Evolutionary conservation across 2,888 invertebrate species (phyloP).

Genomic region (Protophormia terraenovae): DNA sequence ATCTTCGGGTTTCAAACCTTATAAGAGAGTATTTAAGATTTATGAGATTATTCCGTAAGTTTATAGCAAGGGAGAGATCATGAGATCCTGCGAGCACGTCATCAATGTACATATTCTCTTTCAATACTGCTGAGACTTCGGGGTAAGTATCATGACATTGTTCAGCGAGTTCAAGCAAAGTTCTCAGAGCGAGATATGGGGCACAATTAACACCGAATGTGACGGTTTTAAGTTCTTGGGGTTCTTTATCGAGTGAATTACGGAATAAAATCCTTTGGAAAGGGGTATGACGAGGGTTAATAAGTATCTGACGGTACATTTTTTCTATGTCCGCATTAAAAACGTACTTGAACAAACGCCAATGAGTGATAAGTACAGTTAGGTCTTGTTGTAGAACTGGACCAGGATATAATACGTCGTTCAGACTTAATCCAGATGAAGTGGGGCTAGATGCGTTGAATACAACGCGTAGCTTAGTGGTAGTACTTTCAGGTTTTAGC

Average conservation of each 20-base stretch:
- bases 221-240: not conserved
- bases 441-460: conserved; percentile 12
- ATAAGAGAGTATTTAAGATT: too few species aligned
- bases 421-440: not conserved
- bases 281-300: not conserved
- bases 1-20: not conserved
- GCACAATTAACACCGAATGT: too few species aligned
- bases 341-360: conserved; percentile 4
- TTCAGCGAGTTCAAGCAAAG: too few species aligned
- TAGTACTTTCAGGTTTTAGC: not conserved
- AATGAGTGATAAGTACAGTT: too few species aligned
- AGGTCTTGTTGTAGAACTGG: not conserved
- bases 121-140: too few species aligned
- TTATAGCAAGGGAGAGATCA: not conserved
- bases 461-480: conserved; percentile 1
- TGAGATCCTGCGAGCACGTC: too few species aligned
- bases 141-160: too few species aligned
- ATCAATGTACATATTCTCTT: too few species aligned
- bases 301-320: not conserved
- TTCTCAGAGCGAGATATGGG: too few species aligned
- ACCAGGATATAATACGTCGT: not conserved
- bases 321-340: conserved; percentile 25
- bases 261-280: not conserved
- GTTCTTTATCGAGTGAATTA: not conserved
- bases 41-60: too few species aligned